These are phyloP conservation scores for Acropternis orthonyx DNA, from an alignment of 2,797 vertebrate species.

Conservation along the genomic window DNA sequence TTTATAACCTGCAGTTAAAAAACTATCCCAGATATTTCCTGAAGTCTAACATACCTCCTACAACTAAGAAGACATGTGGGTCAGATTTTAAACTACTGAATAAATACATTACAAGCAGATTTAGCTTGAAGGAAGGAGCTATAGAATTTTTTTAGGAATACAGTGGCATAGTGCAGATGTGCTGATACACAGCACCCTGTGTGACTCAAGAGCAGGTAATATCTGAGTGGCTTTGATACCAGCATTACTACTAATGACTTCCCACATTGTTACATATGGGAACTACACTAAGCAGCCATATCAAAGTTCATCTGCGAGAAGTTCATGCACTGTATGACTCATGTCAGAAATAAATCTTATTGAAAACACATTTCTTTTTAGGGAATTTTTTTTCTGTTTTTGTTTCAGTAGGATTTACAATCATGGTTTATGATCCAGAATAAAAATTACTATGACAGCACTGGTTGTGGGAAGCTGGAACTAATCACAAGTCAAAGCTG, in stretches of 20 bases:
- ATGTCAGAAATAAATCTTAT: not conserved
- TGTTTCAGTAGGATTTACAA: not conserved
- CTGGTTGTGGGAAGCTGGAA: conserved; percentile 33
- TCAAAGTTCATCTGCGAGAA: not conserved
- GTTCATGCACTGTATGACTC: not conserved
- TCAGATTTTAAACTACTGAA: not conserved
- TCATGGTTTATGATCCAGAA: not conserved
- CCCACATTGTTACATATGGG: not conserved
- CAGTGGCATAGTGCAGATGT: not conserved
- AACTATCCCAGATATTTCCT: not conserved
- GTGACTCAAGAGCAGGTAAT: not conserved
- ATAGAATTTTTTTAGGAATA: not conserved
- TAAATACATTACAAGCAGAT: not conserved
- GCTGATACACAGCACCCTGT: not conserved
- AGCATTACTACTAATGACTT: not conserved
- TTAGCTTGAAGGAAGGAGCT: not conserved
- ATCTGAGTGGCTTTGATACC: not conserved
- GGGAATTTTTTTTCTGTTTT: not conserved
- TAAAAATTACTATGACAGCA: not conserved
- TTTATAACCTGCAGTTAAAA: not conserved
- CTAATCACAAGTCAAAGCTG: conserved; percentile 20
- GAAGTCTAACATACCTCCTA: not conserved
- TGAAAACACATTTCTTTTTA: not conserved
- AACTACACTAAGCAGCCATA: not conserved
- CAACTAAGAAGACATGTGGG: rapidly evolving